Percentiles rank a stretch among this genome's conserved stretches.
These are phyloP conservation scores for Palloptera scutellata DNA, from an alignment of 2,888 invertebrate species.

Conservation along the genomic window DNA sequence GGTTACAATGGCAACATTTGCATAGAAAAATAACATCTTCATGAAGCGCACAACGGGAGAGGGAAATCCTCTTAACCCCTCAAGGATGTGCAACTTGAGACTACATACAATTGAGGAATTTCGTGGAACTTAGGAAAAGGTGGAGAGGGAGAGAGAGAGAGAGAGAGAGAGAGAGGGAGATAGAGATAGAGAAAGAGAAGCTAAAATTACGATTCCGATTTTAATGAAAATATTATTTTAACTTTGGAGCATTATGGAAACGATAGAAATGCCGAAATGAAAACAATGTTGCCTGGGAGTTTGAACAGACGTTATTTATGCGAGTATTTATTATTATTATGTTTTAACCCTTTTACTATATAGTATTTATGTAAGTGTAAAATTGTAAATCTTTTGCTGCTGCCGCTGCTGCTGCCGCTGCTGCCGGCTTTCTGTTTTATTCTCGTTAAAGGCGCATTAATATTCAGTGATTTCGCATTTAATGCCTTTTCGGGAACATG, in stretches of 20 bases:
- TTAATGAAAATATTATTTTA: slow-evolving; percentile 57
- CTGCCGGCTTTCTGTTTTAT: background rate
- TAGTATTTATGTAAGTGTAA: background rate
- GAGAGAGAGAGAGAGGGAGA: background rate
- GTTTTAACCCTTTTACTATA: slow-evolving; percentile 36
- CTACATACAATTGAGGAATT: slow-evolving; percentile 15
- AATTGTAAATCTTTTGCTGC: background rate
- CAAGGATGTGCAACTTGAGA: slow-evolving; percentile 31
- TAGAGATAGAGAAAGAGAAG: slow-evolving; percentile 27
- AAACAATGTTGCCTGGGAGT: slow-evolving; percentile 26
- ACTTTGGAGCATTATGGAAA: slow-evolving; percentile 47
- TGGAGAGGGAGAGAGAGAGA: background rate
- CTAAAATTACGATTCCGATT: slow-evolving; percentile 33
- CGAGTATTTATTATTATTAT: slow-evolving; percentile 27
- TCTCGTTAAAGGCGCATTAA: background rate
- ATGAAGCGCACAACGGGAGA: slow-evolving; percentile 8
- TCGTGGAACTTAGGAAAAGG: slow-evolving; percentile 6
- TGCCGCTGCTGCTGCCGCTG: no score
- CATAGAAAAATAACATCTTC: slow-evolving; percentile 49
- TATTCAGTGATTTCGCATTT: no score
- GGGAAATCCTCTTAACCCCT: background rate
- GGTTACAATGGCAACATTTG: slow-evolving; percentile 46
- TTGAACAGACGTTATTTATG: slow-evolving; percentile 27
- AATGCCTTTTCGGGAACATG: background rate
- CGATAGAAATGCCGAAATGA: background rate